Evolutionary conservation across 2,888 invertebrate genomes (phyloP), one percentile per base, ranked within the genome.

Genomic region (Apamea monoglypha): DNA sequence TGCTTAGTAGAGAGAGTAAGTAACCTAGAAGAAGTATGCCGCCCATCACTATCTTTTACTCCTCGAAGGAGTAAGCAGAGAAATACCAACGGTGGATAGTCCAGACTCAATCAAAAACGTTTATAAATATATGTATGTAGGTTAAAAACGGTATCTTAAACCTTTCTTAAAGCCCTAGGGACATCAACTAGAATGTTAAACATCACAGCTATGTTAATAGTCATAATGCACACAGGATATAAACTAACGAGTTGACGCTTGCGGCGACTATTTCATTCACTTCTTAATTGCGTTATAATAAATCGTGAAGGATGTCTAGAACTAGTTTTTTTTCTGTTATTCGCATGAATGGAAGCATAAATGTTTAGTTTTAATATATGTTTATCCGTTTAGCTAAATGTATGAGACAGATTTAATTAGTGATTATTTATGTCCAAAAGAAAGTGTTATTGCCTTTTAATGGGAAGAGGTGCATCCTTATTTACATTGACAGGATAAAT

Each of bases 211-310:
- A 70, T 25, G 66, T 36, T 81, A 82, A 76, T 70, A 70, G 25
- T 18, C 29, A 56, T 63, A 63, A 61, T 83, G 53, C 36, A 63
- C 44, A 61, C 47, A 71, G 64, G 59, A 84, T 70, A 56, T 69
- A 32, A 63, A 84, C 16, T 67, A 66, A 63, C 25, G 56, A 53
- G 56, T 18, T 44, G 25, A 63, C 14, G 63, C 86, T 59, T 29
- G 68, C n/a, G 14, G 76, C 50, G 66, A 78, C n/a, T 25, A 76
- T 68, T 83, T 83, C 36, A 71, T 83, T 70, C 63, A 53, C 1
- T 8, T 70, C 21, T 50, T 47, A 73, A 78, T 86, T 63, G 78
- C 63, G 25, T 78, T 71, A 64, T 72, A 63, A 71, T 84, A 64
- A 76, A 78, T 74, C 71, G 8, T 66, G 16, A 44, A 74, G 59